Percentiles rank a stretch among this genome's conserved stretches.
phyloP scores from a whole-genome alignment of 2,797 vertebrate genomes.

The Cygnus olor region DNA sequence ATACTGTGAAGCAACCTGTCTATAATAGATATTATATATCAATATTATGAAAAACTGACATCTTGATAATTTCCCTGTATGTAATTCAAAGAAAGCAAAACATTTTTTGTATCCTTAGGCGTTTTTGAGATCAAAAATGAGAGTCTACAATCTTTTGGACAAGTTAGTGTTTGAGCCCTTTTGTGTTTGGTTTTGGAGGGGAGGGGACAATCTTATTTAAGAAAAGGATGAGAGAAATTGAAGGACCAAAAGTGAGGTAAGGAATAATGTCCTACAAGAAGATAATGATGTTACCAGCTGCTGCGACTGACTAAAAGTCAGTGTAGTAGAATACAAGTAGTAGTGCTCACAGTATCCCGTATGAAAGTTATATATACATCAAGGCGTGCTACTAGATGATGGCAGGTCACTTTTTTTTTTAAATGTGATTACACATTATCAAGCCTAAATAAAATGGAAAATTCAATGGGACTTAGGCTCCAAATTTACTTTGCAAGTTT shows the following conservation, averaged over 20 bases:
- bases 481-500: background rate
- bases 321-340: background rate
- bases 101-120: background rate
- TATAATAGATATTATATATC: background rate
- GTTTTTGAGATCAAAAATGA: background rate
- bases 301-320: background rate
- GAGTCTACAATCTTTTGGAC: background rate
- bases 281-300: background rate
- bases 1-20: background rate
- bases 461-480: background rate
- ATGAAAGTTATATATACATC: background rate
- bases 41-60: background rate
- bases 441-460: background rate
- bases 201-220: background rate
- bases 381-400: background rate
- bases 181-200: background rate
- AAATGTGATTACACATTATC: background rate
- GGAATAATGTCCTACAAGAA: background rate
- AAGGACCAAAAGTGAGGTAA: background rate
- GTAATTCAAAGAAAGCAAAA: background rate
- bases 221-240: background rate
- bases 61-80: background rate
- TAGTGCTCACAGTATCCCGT: background rate
- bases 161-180: background rate
- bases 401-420: background rate